Percentiles rank a stretch among this genome's conserved stretches.
Conservation (phyloP, 2,888 invertebrate genomes). For the Argyresthia albistria region DNA sequence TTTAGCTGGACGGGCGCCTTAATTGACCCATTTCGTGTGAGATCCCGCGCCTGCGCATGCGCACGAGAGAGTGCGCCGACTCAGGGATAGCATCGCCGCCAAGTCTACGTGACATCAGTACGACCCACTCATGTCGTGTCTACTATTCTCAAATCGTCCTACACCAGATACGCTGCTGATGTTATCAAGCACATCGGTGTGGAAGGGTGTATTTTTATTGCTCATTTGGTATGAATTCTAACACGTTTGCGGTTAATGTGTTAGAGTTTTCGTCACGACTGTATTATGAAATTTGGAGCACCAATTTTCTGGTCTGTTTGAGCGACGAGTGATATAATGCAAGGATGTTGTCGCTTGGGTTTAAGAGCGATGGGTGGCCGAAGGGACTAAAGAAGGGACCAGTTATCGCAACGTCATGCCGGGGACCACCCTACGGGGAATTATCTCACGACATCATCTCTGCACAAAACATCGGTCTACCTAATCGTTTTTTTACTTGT, state of each 20-base stretch:
- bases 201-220: constrained; percentile 34
- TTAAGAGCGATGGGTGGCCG: constrained; percentile 14
- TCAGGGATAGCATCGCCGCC: constrained; percentile 66
- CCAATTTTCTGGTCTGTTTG: background rate
- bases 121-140: background rate
- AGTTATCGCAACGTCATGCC: constrained; percentile 15
- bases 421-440: constrained; percentile 45
- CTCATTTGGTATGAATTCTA: constrained; percentile 32
- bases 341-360: background rate
- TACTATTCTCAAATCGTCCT: background rate
- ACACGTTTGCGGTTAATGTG: constrained; percentile 26
- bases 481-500: constrained; percentile 15
- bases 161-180: background rate
- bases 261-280: constrained; percentile 17
- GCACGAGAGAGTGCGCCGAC: constrained; percentile 31
- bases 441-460: constrained; percentile 47
- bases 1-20: too few relatives aligned
- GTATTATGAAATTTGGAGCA: constrained; percentile 2
- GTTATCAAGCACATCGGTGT: constrained; percentile 12
- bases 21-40: constrained; percentile 71
- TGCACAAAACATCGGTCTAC: constrained; percentile 51
- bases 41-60: constrained; percentile 35
- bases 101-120: background rate
- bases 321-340: background rate
- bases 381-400: constrained; percentile 12